These are phyloP conservation scores for Folsomia candida DNA, from an alignment of 2,888 invertebrate genomes.

Conservation along the genomic window DNA sequence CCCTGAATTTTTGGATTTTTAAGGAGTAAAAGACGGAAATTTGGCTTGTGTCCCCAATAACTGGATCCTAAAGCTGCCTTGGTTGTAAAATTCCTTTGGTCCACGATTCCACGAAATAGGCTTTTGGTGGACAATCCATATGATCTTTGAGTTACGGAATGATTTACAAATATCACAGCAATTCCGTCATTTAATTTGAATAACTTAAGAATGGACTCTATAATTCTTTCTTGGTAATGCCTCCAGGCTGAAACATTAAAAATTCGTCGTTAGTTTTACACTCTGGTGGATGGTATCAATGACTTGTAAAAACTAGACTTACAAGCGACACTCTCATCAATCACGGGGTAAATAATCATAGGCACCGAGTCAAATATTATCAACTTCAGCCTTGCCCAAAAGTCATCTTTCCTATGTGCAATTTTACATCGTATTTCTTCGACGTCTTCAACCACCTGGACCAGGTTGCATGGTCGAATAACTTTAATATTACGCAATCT, in stretches of 20 bases:
- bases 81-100: no score
- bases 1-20: neutral
- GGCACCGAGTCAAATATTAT: conserved; percentile 30
- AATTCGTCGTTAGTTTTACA: neutral
- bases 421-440: conserved; percentile 54
- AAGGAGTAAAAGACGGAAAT: conserved; percentile 11
- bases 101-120: neutral
- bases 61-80: conserved; percentile 28
- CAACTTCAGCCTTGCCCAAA: conserved; percentile 13
- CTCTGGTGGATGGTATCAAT: neutral
- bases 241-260: conserved; percentile 25
- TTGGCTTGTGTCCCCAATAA: conserved; percentile 23
- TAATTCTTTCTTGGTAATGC: conserved; percentile 22
- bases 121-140: neutral
- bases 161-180: conserved; percentile 23
- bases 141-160: conserved; percentile 15
- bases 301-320: neutral
- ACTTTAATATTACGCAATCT: conserved; percentile 63
- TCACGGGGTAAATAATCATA: conserved; percentile 29
- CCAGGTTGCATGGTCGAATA: conserved; percentile 58
- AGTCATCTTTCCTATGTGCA: conserved; percentile 53
- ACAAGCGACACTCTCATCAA: conserved; percentile 14
- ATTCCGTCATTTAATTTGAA: conserved; percentile 12
- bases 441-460: conserved; percentile 61
- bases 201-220: conserved; percentile 11